phyloP scores from a whole-genome alignment of 2,797 vertebrate species.

The Xenops minutus region DNA sequence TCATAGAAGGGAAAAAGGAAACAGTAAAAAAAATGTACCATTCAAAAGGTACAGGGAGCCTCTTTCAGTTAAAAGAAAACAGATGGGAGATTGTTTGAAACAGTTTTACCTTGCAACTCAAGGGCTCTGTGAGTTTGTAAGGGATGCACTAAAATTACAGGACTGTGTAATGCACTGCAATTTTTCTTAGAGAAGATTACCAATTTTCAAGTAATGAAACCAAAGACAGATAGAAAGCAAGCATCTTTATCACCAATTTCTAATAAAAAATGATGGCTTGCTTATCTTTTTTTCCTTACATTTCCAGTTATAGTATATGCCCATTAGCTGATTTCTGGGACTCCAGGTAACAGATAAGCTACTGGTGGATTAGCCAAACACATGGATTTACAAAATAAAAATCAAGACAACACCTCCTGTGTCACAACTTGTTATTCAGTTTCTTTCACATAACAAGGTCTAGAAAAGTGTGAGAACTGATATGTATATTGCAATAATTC shows the following conservation, averaged over 20 bases:
- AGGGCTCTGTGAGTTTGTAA: background rate
- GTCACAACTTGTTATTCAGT: background rate
- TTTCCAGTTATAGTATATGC: background rate
- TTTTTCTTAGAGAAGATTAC: background rate
- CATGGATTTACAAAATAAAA: background rate
- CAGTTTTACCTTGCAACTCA: background rate
- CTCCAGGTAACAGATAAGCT: background rate
- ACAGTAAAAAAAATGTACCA: background rate
- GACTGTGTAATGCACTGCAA: background rate
- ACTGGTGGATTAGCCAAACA: background rate
- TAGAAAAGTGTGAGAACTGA: background rate
- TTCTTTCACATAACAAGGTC: background rate
- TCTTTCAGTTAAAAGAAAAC: background rate
- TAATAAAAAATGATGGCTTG: background rate
- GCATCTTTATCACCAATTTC: background rate
- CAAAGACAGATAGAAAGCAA: background rate
- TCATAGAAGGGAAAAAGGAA: background rate
- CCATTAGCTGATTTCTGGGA: background rate
- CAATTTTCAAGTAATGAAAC: background rate
- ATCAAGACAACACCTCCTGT: background rate
- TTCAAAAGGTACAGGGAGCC: background rate
- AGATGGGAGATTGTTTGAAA: background rate
- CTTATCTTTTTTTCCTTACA: background rate
- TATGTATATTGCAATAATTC: background rate
- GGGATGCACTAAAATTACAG: background rate